Evolutionary conservation across 2,797 vertebrate species (phyloP), one percentile per base, ranked within the genome.

Genomic region (Gastrophryne carolinensis): DNA sequence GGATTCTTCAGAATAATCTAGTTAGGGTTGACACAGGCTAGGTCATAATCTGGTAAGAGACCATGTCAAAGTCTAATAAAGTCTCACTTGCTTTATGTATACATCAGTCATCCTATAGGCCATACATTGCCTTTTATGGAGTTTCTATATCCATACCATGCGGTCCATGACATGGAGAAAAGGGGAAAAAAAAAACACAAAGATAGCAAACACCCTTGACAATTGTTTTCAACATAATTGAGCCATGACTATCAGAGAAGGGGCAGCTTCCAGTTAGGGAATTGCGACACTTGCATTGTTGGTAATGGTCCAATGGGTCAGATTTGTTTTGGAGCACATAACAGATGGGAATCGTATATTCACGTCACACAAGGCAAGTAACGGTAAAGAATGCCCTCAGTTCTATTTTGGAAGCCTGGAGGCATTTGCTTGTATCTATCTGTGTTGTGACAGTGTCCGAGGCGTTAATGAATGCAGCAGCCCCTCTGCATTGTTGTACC

Each of bases 401-500:
- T 82, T 83, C 87, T 84, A 67, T 79, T 77, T 81, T 17, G 69
- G 79, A 80, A 62, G 0, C 17, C 44, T 26, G 19, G 47, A 90
- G 86, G 86, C 88, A 91, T 92, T 89, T 87, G 83, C 87, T 86
- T 50, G 86, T 81, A 83, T 85, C 86, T 82, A 87, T 88, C 88
- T 89, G 86, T 89, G 89, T 90, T 91, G 90, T 92, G 88, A 92
- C 91, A 89, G 87, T 87, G 84, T 82, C 87, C 87, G 78, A 86
- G 84, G 84, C 84, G 29, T 74, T 81, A 81, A 86, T 91, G 84
- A 91, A 91, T 89, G 90, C 88, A 83, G 84, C 79, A 75, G 86
- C 88, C 89, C 85, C 89, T 89, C 87, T 86, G 89, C 91, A 91
- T 91, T 92, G 91, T 85, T 92, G 83, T 88, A 85, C 85, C 83